Conservation (phyloP, 1,140 invertebrate genomes). For the Araneus ventricosus region DNA sequence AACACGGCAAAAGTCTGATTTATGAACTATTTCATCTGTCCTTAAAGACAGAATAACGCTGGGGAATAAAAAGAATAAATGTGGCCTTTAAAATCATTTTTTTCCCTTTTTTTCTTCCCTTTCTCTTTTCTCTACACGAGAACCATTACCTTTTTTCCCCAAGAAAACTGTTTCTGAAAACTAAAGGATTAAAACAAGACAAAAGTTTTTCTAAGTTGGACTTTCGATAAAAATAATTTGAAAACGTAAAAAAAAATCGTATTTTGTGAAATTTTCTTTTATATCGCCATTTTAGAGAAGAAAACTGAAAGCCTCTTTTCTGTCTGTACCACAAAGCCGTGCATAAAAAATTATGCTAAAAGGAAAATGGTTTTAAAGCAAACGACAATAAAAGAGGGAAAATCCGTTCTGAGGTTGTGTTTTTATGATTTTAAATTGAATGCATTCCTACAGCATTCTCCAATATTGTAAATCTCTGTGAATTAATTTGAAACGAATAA, state of each 20-base stretch:
- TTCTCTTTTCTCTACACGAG: background rate
- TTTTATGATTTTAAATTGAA: too few species aligned
- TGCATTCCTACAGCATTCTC: too few species aligned
- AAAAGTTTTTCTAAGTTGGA: background rate
- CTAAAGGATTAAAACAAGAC: constrained; percentile 15
- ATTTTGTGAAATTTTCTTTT: background rate
- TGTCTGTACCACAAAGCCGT: background rate
- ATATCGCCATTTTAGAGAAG: background rate
- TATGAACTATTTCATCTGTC: background rate
- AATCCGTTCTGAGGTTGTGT: too few species aligned
- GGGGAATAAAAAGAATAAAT: background rate
- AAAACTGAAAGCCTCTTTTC: background rate
- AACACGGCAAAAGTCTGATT: too few species aligned
- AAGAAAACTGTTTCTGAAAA: background rate
- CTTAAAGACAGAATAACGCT: background rate
- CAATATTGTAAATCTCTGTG: too few species aligned
- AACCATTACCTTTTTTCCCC: background rate
- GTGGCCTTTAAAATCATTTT: background rate
- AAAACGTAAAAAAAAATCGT: background rate
- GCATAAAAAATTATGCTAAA: background rate
- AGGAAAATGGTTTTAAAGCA: background rate
- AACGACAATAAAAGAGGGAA: too few species aligned
- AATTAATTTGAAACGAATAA: too few species aligned
- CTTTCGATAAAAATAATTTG: background rate
- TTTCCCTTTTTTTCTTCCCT: background rate